Evolutionary conservation across 2,888 invertebrate species (phyloP), one percentile per base, ranked within the genome.

Genomic region (Sarcophaga caerulescens): DNA sequence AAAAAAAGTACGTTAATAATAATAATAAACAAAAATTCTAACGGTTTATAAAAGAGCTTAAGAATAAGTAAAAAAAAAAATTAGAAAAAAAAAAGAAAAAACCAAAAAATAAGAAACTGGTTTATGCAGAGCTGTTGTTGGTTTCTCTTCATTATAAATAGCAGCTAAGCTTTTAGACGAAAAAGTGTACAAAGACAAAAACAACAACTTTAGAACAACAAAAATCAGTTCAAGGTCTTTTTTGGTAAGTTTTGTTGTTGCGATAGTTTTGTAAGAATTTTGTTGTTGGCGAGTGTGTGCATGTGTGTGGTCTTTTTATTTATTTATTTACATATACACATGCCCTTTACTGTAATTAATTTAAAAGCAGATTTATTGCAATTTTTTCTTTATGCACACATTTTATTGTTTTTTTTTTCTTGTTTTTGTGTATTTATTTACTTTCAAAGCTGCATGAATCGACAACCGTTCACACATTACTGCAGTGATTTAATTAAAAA

Each of bases 201-300:
- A 57, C 68, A 79, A 52, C 70, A 83, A 45, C 68, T 25, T 70
- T 76, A 70, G 47, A 69, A 21, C 70, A 68, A 71, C 66, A 66
- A 75, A 52, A 83, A 83, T 78, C 77, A 77, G 86, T 80, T 83
- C 84, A 86, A 86, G 86, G 84, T 68, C 77, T 81, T 77, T 60
- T 66, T 77, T 84, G 86, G 86, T 86, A 86, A 84, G 86, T 86
- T 57, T 52, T 65, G 19, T 14, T 75, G 19, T 45, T 75, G 23
- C 25, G 23, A 47, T 19, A 10, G 14, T 65, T 23, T 65, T 63
- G 17, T n/a, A 66, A 66, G 19, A 66, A 66, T 19, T 10, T 66
- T 35, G n/a, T 52, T 52, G 52, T 52, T 52, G 17, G 1, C 52
- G 21, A 44, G 8, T 52, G 12, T 21, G 21, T 71, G 65, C n/a